Conservation (phyloP, 2,797 vertebrate genomes). For the Pogoniulus pusillus region DNA sequence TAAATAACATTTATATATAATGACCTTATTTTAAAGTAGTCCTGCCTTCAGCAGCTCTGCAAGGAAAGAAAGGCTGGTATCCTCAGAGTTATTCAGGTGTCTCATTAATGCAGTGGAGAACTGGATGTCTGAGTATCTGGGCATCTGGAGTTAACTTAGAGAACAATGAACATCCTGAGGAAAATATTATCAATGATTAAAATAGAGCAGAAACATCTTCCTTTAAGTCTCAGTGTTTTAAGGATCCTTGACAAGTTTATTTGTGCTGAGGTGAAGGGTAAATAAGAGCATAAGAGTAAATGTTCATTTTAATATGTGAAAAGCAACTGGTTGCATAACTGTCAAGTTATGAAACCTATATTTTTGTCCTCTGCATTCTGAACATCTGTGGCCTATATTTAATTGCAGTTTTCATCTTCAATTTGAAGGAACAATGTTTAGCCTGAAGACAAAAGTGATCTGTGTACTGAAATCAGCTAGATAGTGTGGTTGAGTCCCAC, state of each 20-base stretch:
- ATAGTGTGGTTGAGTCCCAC: not conserved
- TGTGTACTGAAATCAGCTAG: slow-evolving; percentile 39
- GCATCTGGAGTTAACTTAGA: not conserved
- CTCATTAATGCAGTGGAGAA: not conserved
- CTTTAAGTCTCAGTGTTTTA: slow-evolving; percentile 2
- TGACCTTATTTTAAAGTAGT: not conserved
- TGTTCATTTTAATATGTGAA: slow-evolving; percentile 22
- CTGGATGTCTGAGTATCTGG: not conserved
- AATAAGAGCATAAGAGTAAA: slow-evolving; percentile 44
- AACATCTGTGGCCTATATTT: slow-evolving; percentile 72
- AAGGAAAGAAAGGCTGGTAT: not conserved
- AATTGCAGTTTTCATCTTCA: slow-evolving; percentile 58
- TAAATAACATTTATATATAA: not conserved
- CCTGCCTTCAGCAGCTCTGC: not conserved
- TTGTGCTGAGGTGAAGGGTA: slow-evolving; percentile 21
- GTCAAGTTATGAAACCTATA: slow-evolving; percentile 62
- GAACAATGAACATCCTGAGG: not conserved
- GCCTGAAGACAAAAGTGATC: slow-evolving; percentile 59
- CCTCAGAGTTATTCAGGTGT: not conserved
- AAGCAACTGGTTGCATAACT: slow-evolving; percentile 69
- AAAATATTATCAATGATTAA: not conserved
- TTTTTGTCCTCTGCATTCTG: slow-evolving; percentile 64
- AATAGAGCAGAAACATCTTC: not conserved
- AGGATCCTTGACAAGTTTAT: not conserved
- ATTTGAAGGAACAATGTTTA: slow-evolving; percentile 67